Evolutionary conservation across 2,888 invertebrate species (phyloP).

Genomic region (Temnothorax rugatulus): DNA sequence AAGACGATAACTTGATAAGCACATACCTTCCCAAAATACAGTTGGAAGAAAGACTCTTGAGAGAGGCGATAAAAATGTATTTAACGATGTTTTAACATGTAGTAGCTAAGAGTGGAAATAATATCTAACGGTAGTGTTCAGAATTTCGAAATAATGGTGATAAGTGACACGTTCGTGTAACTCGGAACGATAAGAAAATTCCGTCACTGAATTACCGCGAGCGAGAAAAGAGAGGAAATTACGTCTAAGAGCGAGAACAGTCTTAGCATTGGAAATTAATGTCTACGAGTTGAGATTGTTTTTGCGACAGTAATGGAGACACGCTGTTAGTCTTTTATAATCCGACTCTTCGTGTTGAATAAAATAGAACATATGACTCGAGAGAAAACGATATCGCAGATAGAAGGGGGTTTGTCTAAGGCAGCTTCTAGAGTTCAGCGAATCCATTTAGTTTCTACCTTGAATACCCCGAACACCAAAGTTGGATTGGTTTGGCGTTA

Average conservation of each 20-base stretch:
- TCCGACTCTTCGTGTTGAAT: background rate
- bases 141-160: background rate
- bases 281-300: constrained; percentile 1
- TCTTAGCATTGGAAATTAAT: constrained; percentile 4
- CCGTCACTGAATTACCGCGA: background rate
- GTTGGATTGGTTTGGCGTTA: constrained; percentile 49
- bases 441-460: constrained; percentile 67
- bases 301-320: constrained; percentile 16
- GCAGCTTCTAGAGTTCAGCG: constrained; percentile 60
- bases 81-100: background rate
- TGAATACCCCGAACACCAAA: constrained; percentile 61
- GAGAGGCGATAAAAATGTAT: background rate
- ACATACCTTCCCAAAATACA: constrained; percentile 27
- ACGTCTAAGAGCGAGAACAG: background rate
- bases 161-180: background rate
- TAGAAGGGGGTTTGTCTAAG: constrained; percentile 45
- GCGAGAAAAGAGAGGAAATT: background rate
- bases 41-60: background rate
- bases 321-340: constrained; percentile 17
- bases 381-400: constrained; percentile 59
- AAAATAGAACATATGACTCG: constrained; percentile 35
- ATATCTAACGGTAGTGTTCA: background rate
- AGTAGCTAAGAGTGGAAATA: background rate
- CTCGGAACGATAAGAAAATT: background rate
- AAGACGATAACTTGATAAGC: constrained; percentile 49